Evolutionary conservation across 2,888 invertebrate species (phyloP).

Genomic region (Amiota communis): DNA sequence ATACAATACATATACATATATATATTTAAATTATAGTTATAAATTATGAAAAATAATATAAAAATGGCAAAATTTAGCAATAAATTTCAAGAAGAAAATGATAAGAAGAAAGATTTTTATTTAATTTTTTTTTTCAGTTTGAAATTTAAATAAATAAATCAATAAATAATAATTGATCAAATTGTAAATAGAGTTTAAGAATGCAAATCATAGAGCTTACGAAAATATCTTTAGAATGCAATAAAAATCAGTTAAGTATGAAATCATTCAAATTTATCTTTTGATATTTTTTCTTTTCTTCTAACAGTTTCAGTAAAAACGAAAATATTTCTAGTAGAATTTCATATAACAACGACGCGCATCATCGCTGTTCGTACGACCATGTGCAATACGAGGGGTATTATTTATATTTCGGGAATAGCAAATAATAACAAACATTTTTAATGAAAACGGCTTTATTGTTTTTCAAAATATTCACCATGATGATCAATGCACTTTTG

Average conservation of each 20-base stretch:
- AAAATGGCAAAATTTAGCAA: constrained; percentile 1
- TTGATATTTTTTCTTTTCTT: constrained; percentile 14
- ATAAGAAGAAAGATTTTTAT: constrained; percentile 45
- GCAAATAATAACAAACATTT: too few species aligned
- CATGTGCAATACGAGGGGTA: too few species aligned
- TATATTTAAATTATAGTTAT: constrained; percentile 3
- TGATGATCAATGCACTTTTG: too few species aligned
- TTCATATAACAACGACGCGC: too few species aligned
- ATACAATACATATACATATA: too few species aligned
- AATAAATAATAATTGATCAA: constrained; percentile 30
- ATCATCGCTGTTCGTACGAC: too few species aligned
- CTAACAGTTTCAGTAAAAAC: too few species aligned
- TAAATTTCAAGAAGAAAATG: constrained; percentile 16
- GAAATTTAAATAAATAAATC: constrained; percentile 44
- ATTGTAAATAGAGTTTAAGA: constrained; percentile 71
- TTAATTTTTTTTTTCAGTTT: constrained; percentile 56
- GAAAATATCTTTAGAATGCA: constrained; percentile 69
- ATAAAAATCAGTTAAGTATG: constrained; percentile 67
- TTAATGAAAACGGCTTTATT: too few species aligned
- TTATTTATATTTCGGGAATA: too few species aligned
- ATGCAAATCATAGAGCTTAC: constrained; percentile 68
- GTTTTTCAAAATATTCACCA: too few species aligned
- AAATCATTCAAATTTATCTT: constrained; percentile 53
- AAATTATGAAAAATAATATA: neutral
- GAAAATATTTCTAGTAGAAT: too few species aligned